Conservation (phyloP, 1,140 invertebrate genomes). For the Ceratosolen fusciceps region DNA sequence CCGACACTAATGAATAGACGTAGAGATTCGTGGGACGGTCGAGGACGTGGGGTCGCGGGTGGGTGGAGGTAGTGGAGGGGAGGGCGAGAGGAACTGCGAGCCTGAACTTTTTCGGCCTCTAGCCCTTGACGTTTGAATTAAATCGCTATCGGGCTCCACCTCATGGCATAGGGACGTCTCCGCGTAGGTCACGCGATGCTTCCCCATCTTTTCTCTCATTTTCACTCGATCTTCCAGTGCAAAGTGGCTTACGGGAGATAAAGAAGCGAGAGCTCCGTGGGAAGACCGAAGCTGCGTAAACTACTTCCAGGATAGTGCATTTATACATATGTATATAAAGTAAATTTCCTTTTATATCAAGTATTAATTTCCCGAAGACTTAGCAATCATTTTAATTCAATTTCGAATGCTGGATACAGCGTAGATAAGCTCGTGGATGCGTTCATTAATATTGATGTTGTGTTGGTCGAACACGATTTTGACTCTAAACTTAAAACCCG, state of each 20-base stretch:
- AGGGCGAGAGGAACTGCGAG: constrained; percentile 3
- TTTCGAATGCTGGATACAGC: neutral
- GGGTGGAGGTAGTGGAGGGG: neutral
- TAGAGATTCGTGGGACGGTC: neutral
- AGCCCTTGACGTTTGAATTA: constrained; percentile 55
- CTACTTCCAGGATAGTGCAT: neutral
- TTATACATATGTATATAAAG: constrained; percentile 3
- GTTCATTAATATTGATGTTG: no score
- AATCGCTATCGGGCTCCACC: constrained; percentile 47
- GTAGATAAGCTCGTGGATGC: neutral
- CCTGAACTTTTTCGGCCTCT: constrained; percentile 28
- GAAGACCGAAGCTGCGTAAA: constrained; percentile 13
- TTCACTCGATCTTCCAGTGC: constrained; percentile 8
- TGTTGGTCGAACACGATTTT: no score
- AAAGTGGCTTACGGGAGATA: constrained; percentile 38
- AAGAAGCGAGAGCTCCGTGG: constrained; percentile 18
- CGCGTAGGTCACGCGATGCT: constrained; percentile 46
- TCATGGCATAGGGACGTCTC: constrained; percentile 12
- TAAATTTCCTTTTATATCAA: neutral
- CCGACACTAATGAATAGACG: constrained; percentile 7
- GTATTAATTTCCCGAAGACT: neutral
- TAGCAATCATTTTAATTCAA: constrained; percentile 8
- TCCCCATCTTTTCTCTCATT: neutral
- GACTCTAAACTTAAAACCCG: no score
- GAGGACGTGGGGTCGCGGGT: neutral